Evolutionary conservation across 2,888 invertebrate genomes (phyloP).

Genomic region (Sesia bembeciformis): DNA sequence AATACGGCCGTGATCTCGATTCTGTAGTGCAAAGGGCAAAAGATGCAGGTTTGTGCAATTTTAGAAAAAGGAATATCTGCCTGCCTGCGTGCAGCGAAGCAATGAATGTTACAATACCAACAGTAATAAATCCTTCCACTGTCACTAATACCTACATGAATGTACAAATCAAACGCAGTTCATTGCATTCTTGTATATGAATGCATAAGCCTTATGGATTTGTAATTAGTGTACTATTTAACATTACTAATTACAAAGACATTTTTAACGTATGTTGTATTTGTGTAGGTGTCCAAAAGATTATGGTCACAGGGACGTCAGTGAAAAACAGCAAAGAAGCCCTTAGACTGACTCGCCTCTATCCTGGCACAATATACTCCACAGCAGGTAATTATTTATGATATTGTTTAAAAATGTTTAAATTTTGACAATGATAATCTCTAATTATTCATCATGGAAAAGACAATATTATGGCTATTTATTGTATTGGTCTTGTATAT

Average conservation of each 20-base stretch:
- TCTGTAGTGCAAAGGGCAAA: conserved; percentile 92
- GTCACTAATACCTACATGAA: not conserved
- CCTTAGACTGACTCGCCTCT: conserved; percentile 88
- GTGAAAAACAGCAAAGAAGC: conserved; percentile 93
- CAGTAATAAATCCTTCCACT: not conserved
- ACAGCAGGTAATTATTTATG: conserved; percentile 80
- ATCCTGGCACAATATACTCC: conserved; percentile 92
- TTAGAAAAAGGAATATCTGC: no score
- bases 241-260: conserved; percentile 3
- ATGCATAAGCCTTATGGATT: no score
- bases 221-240: not conserved
- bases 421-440: no score
- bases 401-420: no score
- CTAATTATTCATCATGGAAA: no score
- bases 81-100: not conserved
- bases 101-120: not conserved
- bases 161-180: not conserved
- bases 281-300: conserved; percentile 88
- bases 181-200: not conserved
- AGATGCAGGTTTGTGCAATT: conserved; percentile 82
- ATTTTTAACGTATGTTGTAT: not conserved
- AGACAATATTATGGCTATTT: no score
- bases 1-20: conserved; percentile 93
- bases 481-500: no score
- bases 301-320: conserved; percentile 94